Evolutionary conservation across 53 echinoderm and acorn worm species (phyloP).

Genomic region (Apostichopus leukothele): DNA sequence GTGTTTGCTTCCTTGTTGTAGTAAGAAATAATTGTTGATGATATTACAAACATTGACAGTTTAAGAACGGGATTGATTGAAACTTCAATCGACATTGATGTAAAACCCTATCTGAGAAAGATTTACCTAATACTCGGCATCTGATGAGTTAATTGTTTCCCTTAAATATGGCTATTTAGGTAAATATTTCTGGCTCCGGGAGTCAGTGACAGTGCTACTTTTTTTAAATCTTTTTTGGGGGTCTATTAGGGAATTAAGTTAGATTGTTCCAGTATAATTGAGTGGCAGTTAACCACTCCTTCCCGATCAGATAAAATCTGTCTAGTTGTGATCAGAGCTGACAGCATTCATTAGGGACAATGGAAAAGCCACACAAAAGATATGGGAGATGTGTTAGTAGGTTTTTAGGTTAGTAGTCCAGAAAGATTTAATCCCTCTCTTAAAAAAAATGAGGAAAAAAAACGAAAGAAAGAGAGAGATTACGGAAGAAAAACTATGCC

Average conservation of each 20-base stretch:
- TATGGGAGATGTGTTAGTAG: slow-evolving; percentile 8
- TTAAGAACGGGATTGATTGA: background rate
- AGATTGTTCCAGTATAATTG: background rate
- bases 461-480: no score
- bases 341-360: background rate
- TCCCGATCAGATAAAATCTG: background rate
- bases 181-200: background rate
- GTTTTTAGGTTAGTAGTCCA: slow-evolving; percentile 4
- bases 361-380: background rate
- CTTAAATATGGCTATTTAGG: background rate
- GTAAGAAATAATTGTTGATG: background rate
- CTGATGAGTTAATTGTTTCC: background rate
- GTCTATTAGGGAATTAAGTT: background rate
- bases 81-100: background rate
- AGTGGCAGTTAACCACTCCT: background rate
- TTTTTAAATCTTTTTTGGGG: background rate
- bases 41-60: background rate
- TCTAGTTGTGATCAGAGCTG: background rate
- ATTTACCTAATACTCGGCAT: background rate
- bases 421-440: background rate
- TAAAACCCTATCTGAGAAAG: background rate
- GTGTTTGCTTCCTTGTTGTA: no score
- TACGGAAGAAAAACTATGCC: no score
- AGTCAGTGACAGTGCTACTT: background rate
- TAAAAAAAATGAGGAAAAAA: no score